Conservation (phyloP, 1,140 invertebrate species). For the Coenobita brevimanus region DNA sequence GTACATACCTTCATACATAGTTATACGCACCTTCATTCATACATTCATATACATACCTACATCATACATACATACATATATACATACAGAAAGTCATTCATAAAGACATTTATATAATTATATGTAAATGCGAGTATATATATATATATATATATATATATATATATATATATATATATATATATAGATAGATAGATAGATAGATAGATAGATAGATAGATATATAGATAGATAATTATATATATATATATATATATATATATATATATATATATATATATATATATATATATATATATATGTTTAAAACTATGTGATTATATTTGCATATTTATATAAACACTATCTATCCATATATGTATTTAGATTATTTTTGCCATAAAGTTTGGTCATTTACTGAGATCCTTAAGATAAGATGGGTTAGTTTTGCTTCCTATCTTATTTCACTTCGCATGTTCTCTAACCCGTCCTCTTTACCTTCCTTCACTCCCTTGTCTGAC, state of each 20-base stretch:
- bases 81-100: slow-evolving; percentile 25
- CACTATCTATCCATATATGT: too few relatives aligned
- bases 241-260: slow-evolving; percentile 41
- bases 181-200: too few relatives aligned
- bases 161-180: slow-evolving; percentile 47
- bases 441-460: too few relatives aligned
- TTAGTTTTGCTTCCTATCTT: too few relatives aligned
- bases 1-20: not conserved
- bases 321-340: not conserved
- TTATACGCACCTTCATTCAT: not conserved
- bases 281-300: slow-evolving; percentile 31
- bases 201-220: too few relatives aligned
- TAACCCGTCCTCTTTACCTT: too few relatives aligned
- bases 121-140: slow-evolving; percentile 25
- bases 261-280: slow-evolving; percentile 44
- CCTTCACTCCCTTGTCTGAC: too few relatives aligned
- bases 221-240: too few relatives aligned
- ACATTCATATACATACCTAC: slow-evolving; percentile 38
- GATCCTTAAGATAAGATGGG: too few relatives aligned
- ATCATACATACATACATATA: slow-evolving; percentile 36
- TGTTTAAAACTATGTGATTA: not conserved
- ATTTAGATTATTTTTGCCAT: too few relatives aligned
- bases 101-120: slow-evolving; percentile 40
- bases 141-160: slow-evolving; percentile 54
- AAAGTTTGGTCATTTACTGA: too few relatives aligned